phyloP scores from a whole-genome alignment of 2,113 vertebrate species.

The Gadus chalcogrammus region DNA sequence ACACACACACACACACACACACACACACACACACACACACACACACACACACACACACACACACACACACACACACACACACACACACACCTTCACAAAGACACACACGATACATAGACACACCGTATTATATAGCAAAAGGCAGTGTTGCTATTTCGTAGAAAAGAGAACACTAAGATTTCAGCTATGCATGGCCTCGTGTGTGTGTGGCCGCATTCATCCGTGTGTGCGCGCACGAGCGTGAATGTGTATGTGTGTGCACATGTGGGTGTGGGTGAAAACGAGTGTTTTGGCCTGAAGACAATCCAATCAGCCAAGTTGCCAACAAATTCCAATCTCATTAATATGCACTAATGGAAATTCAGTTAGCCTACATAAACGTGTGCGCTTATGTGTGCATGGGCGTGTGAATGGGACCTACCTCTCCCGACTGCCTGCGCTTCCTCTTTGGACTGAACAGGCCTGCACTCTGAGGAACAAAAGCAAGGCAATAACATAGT shows the following conservation, averaged over 20 bases:
- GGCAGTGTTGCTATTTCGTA: too few relatives aligned
- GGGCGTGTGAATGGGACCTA: constrained; percentile 48
- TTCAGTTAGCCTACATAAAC: constrained; percentile 36
- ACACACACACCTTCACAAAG: background rate
- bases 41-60: constrained; percentile 2
- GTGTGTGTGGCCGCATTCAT: background rate
- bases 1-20: background rate
- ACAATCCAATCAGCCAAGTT: constrained; percentile 43
- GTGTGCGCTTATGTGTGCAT: constrained; percentile 4
- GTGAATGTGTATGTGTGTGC: background rate
- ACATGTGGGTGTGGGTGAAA: constrained; percentile 3
- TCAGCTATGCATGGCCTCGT: background rate
- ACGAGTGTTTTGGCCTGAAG: constrained; percentile 24
- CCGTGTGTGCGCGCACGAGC: background rate
- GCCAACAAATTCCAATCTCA: constrained; percentile 56
- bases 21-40: constrained; percentile 2
- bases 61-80: constrained; percentile 1
- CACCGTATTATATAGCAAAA: background rate
- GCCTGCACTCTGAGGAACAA: constrained; percentile 23
- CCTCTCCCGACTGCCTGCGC: constrained; percentile 82
- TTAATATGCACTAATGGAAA: constrained; percentile 61
- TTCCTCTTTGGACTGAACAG: constrained; percentile 73
- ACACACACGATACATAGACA: constrained; percentile 2
- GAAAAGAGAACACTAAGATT: background rate
- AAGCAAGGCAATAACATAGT: background rate